phyloP scores from a whole-genome alignment of 2,797 vertebrate species.

The Saxicola maurus region DNA sequence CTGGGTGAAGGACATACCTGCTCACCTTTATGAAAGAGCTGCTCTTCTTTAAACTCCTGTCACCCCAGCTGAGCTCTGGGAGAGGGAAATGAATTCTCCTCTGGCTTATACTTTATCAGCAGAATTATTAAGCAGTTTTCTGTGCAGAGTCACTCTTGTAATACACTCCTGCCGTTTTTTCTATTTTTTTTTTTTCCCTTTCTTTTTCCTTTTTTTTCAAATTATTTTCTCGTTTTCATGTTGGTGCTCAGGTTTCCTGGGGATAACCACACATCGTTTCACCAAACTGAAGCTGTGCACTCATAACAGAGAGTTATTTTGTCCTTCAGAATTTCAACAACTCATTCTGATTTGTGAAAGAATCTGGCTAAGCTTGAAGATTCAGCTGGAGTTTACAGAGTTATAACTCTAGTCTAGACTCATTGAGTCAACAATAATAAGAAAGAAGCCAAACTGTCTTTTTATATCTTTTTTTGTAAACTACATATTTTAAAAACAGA shows the following conservation, averaged over 20 bases:
- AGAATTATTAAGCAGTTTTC: slow-evolving; percentile 54
- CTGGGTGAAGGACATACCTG: neutral
- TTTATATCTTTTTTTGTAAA: slow-evolving; percentile 17
- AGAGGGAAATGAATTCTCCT: slow-evolving; percentile 38
- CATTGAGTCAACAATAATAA: slow-evolving; percentile 1
- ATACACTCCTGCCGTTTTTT: neutral
- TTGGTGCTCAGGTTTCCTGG: neutral
- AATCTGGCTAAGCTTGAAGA: slow-evolving; percentile 12
- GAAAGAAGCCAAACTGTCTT: neutral
- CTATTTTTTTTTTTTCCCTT: no score
- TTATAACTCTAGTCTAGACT: slow-evolving; percentile 3
- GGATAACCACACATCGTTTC: neutral
- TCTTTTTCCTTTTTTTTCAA: accelerated
- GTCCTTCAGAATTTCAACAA: slow-evolving; percentile 23
- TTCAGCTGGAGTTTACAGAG: slow-evolving; percentile 11
- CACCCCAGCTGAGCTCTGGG: slow-evolving; percentile 25
- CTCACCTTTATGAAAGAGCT: neutral
- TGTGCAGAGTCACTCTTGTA: slow-evolving; percentile 30
- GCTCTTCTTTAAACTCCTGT: slow-evolving; percentile 3
- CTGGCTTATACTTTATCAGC: slow-evolving; percentile 21
- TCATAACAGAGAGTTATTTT: slow-evolving; percentile 9
- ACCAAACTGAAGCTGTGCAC: neutral
- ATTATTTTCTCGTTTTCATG: neutral
- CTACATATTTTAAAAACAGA: neutral
- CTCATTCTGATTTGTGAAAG: slow-evolving; percentile 22